Percentiles rank a stretch among this genome's conserved stretches.
Conservation (phyloP, 2,113 vertebrate species). For the Anthoscopus minutus region DNA sequence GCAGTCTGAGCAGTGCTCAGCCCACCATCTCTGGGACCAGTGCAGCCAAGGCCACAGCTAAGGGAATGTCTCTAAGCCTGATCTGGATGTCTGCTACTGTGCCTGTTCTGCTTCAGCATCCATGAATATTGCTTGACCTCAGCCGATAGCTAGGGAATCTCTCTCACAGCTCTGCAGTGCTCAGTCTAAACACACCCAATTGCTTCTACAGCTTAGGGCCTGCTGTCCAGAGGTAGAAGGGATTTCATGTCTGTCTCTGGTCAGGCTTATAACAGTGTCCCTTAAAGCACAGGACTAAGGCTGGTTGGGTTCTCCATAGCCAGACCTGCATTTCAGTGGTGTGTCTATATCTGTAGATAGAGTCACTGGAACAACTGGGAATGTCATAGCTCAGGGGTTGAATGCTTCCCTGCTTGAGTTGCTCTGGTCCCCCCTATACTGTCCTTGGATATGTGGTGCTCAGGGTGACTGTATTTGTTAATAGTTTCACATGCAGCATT, state of each 20-base stretch:
- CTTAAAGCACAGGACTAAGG: not conserved
- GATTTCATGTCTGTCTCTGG: not conserved
- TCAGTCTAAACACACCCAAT: not conserved
- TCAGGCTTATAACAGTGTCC: not conserved
- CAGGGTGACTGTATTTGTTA: not conserved
- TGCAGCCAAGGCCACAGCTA: not conserved
- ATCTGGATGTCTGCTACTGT: not conserved
- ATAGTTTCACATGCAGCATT: not conserved
- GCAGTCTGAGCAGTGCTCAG: not conserved
- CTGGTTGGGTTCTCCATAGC: not conserved
- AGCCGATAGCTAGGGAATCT: not conserved
- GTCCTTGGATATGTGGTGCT: not conserved
- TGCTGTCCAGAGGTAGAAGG: not conserved
- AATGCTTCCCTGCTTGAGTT: not conserved
- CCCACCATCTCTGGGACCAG: not conserved
- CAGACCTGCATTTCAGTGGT: not conserved
- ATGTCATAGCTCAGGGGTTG: not conserved
- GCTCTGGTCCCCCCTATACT: not conserved
- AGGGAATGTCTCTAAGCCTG: not conserved
- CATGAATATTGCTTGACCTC: not conserved
- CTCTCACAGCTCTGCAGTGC: not conserved
- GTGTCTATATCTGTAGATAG: not conserved
- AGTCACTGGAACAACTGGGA: not conserved
- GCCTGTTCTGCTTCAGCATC: not conserved
- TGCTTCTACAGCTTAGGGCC: not conserved